A percentile compares a stretch with the other conserved stretches of the same genome.
Evolutionary conservation across 92 coral and sea anemone genomes (phyloP).

Genomic region (Phenganax stokvisi): DNA sequence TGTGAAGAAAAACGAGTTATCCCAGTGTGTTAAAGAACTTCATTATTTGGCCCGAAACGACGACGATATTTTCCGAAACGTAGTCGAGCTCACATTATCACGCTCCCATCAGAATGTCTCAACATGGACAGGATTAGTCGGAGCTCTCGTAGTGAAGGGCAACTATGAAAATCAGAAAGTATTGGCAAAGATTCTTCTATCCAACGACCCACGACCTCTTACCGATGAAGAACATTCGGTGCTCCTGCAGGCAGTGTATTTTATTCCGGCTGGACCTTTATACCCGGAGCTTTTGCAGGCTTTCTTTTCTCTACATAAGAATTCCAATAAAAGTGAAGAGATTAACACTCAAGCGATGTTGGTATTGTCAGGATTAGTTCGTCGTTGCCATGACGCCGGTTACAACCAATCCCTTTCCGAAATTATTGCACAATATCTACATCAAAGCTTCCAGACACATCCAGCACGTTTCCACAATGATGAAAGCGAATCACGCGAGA

Average conservation of each 20-base stretch:
- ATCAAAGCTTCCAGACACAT: slow-evolving; percentile 61
- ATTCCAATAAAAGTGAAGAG: slow-evolving; percentile 45
- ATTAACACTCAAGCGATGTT: slow-evolving; percentile 62
- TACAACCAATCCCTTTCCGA: slow-evolving; percentile 60
- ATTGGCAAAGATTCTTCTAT: slow-evolving; percentile 56
- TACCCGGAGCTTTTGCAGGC: slow-evolving; percentile 58
- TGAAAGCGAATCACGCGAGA: slow-evolving; percentile 54
- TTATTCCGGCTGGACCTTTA: slow-evolving; percentile 72
- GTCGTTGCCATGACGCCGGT: slow-evolving; percentile 59
- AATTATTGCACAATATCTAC: slow-evolving; percentile 53
- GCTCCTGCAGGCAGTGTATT: slow-evolving; percentile 55
- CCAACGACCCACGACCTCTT: slow-evolving; percentile 54
- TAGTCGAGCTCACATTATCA: slow-evolving; percentile 46
- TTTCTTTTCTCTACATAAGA: slow-evolving; percentile 43
- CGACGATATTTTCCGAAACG: slow-evolving; percentile 36
- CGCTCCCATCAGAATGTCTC: slow-evolving; percentile 65
- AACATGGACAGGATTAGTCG: slow-evolving; percentile 66
- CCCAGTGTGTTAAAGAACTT: slow-evolving; percentile 59
- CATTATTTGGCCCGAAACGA: slow-evolving; percentile 61
- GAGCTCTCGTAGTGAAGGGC: slow-evolving; percentile 65
- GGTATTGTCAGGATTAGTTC: slow-evolving; percentile 60
- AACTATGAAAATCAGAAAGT: slow-evolving; percentile 52
- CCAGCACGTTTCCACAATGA: slow-evolving; percentile 55
- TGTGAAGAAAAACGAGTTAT: slow-evolving; percentile 62
- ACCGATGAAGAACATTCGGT: slow-evolving; percentile 58